Conservation (phyloP, 1,140 invertebrate species). For the Drosophila lacteicornis region DNA sequence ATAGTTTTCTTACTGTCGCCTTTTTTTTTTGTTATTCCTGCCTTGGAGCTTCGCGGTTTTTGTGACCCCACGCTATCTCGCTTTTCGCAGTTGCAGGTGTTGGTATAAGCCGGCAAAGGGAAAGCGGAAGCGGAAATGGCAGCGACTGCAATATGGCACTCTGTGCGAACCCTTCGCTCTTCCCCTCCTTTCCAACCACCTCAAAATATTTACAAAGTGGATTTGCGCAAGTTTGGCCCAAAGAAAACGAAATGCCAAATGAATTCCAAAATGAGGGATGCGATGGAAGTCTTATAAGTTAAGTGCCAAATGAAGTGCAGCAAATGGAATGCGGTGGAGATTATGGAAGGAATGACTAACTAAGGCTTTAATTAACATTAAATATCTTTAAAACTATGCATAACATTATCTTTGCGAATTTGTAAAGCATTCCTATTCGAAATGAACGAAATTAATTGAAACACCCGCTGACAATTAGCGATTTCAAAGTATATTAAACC, state of each 20-base stretch:
- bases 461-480: background rate
- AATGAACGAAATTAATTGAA: background rate
- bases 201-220: slow-evolving; percentile 76
- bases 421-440: background rate
- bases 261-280: slow-evolving; percentile 64
- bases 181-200: background rate
- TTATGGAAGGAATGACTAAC: slow-evolving; percentile 4
- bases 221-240: slow-evolving; percentile 65
- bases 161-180: slow-evolving; percentile 1
- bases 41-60: slow-evolving; percentile 54
- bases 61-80: slow-evolving; percentile 51
- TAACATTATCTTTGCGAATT: background rate
- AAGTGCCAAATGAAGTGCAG: slow-evolving; percentile 50
- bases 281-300: slow-evolving; percentile 9
- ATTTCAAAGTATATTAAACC: slow-evolving; percentile 6
- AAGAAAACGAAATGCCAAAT: slow-evolving; percentile 67
- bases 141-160: slow-evolving; percentile 64
- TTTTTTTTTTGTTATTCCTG: slow-evolving; percentile 43
- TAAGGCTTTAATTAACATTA: background rate
- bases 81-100: slow-evolving; percentile 55
- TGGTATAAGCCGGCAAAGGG: slow-evolving; percentile 24
- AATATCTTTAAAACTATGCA: too few relatives aligned
- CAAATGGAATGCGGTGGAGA: slow-evolving; percentile 12
- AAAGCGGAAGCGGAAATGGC: slow-evolving; percentile 31
- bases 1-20: too few relatives aligned